These are phyloP conservation scores for Galeopsomyia nigrocyanea DNA, from an alignment of 2,888 invertebrate species.

Conservation along the genomic window DNA sequence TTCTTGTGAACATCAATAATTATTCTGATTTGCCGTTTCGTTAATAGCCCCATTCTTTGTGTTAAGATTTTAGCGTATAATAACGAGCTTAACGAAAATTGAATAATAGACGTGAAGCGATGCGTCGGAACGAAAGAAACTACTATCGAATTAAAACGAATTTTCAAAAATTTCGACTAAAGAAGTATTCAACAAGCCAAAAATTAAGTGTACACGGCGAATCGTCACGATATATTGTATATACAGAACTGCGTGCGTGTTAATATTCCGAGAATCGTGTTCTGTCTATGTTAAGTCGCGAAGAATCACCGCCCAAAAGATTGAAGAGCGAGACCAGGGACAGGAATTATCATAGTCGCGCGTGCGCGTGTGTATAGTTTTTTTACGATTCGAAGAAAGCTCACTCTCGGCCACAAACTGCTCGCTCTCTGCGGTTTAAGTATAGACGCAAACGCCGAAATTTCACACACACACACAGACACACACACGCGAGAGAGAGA, in stretches of 20 bases:
- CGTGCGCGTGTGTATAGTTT: conserved; percentile 8
- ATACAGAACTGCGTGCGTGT: too few relatives aligned
- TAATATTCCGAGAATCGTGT: background rate
- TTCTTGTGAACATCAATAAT: too few relatives aligned
- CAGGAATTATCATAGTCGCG: background rate
- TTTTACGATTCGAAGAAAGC: conserved; percentile 35
- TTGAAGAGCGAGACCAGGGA: conserved; percentile 7
- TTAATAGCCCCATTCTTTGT: too few relatives aligned
- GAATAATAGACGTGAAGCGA: too few relatives aligned
- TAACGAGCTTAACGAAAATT: too few relatives aligned
- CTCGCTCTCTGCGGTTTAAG: conserved; percentile 15
- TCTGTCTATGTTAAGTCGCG: too few relatives aligned
- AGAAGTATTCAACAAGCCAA: background rate
- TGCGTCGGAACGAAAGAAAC: too few relatives aligned
- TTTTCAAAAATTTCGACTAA: conserved; percentile 3
- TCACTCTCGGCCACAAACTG: conserved; percentile 8
- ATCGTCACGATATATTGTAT: too few relatives aligned
- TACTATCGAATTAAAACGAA: conserved; percentile 35
- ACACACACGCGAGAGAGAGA: too few relatives aligned
- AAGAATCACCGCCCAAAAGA: conserved; percentile 25
- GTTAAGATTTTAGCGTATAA: too few relatives aligned
- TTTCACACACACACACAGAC: conserved; percentile 23
- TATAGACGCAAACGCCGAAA: conserved; percentile 22
- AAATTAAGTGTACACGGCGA: conserved; percentile 46
- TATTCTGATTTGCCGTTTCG: too few relatives aligned